Base-by-base conservation (phyloP, 1,140 invertebrate species). In the Daktulosphaira vitifoliae region DNA sequence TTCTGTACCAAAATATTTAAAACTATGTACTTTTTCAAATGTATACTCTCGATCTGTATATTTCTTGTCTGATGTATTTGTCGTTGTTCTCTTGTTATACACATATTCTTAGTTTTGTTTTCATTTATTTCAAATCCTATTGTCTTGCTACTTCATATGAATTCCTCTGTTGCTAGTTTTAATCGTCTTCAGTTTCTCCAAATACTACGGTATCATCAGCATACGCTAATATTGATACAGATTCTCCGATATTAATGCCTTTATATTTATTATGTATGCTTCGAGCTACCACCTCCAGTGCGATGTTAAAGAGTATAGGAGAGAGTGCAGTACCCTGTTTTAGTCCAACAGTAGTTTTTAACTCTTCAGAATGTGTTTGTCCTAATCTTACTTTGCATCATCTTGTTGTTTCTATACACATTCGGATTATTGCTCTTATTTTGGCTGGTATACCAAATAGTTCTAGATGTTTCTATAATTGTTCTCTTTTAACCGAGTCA, bases 341-440 rank as follows among this genome's bases (percentile, higher is more conserved):
- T 52, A 38, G 50, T 11, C 18, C 29, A 64, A 49, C 29, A 52
- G 54, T 53, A 11, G 37, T 39, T 53, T 66, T 49, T 68, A 76
- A 68, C 8, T 37, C 29, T 38, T 22, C 4, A 22, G 50, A 52
- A n/a, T 38, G 18, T 20, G 18, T 46, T n/a, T 11, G 9, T 52
- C 50, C 16, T 2, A 52, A 52, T 52, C 15, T 22, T 16, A 15
- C 16, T 37, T 52, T 18, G 8, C 29, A n/a, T n/a, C n/a, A 37
- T 52, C 5, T 37, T 37, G 16, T 2, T 52, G 29, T 20, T 52
- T 52, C 26, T 52, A 18, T 46, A 18, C 16, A 33, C 29, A 33
- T 33, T 33, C 29, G 5, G 29, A 6, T 33, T 11, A 11, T 33
- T 33, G 29, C 11, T 33, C 29, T 33, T 33, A 33, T 6, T 11